Conservation (phyloP, 2,113 vertebrate genomes). For the Rousettus leschenaultii region DNA sequence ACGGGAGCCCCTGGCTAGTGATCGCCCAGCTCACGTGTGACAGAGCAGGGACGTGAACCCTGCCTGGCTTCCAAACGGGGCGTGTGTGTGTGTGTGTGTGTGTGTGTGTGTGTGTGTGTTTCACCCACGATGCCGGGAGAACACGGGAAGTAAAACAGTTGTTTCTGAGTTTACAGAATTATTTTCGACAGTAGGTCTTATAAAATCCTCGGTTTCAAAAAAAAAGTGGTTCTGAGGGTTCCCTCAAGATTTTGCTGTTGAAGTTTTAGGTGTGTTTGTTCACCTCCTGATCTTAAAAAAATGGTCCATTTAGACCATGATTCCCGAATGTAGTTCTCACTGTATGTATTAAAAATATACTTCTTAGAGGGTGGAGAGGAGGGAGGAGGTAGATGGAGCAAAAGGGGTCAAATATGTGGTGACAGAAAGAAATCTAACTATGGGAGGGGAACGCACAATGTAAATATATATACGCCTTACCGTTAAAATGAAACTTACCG, state of each 20-base stretch:
- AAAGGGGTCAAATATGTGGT: no score
- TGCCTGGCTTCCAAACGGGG: rapidly evolving
- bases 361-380: background rate
- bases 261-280: background rate
- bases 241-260: background rate
- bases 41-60: no score
- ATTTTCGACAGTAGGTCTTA: background rate
- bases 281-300: background rate
- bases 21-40: background rate
- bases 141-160: background rate
- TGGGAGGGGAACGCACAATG: no score
- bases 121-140: background rate
- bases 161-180: background rate
- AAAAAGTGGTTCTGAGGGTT: background rate
- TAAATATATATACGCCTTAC: no score
- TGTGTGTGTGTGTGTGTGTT: background rate
- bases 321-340: background rate
- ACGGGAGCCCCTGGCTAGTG: background rate
- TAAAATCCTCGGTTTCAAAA: background rate
- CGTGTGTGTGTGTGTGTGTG: background rate
- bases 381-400: no score
- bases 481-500: no score
- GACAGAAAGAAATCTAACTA: no score
- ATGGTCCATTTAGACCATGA: background rate
- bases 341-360: rapidly evolving